A percentile compares a stretch with the other conserved stretches of the same genome.
Evolutionary conservation across 2,888 invertebrate species (phyloP).

Genomic region (Hetaerina titia): DNA sequence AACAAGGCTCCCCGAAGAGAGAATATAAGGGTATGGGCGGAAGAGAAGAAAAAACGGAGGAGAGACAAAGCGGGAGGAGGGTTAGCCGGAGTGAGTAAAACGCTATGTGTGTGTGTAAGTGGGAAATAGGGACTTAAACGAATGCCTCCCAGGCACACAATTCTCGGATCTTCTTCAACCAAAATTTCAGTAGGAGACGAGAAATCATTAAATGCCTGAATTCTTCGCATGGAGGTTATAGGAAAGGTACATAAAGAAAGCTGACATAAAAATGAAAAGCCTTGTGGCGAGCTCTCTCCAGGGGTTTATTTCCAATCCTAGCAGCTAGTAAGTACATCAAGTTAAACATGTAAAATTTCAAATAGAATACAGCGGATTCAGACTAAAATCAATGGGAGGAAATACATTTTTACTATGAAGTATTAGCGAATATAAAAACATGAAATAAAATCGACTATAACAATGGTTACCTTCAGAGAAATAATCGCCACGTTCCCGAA

Average conservation of each 20-base stretch:
- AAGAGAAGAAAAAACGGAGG: background rate
- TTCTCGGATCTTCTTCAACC: background rate
- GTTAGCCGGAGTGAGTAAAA: background rate
- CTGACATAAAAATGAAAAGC: no score
- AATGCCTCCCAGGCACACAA: constrained; percentile 25
- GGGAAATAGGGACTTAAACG: constrained; percentile 2
- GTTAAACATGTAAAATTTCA: no score
- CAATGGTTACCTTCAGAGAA: no score
- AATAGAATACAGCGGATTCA: no score
- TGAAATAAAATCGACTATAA: no score
- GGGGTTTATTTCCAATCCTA: no score
- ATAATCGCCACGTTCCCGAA: no score
- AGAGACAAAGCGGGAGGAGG: background rate
- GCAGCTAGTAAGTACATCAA: no score
- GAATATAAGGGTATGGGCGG: background rate
- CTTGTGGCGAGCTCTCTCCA: no score
- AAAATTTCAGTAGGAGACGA: background rate
- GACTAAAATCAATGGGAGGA: no score
- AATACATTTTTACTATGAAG: no score
- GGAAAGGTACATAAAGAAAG: background rate
- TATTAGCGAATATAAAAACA: no score
- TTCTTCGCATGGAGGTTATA: background rate
- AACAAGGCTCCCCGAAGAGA: background rate
- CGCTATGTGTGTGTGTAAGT: background rate
- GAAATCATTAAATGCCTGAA: background rate